Evolutionary conservation across 2,888 invertebrate genomes (phyloP).

Genomic region (Argyresthia albistria): DNA sequence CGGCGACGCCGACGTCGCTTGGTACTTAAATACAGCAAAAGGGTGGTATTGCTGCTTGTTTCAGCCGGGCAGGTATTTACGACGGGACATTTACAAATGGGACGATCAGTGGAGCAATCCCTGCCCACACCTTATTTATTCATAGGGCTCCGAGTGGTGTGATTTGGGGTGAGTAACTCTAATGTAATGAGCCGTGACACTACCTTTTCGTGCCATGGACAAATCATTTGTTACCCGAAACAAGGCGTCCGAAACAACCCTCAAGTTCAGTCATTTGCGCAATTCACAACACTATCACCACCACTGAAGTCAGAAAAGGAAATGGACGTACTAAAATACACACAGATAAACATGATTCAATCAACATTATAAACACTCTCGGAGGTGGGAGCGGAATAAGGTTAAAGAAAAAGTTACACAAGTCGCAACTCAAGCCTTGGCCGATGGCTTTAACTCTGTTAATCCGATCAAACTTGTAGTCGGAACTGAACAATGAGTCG

Average conservation of each 20-base stretch:
- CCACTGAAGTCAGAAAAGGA: too few species aligned
- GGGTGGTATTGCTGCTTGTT: neutral
- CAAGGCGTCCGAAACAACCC: conserved; percentile 13
- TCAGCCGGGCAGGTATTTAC: neutral
- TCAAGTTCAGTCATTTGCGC: neutral
- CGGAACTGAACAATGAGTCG: conserved; percentile 18
- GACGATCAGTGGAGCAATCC: conserved; percentile 12
- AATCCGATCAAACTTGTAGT: conserved; percentile 26
- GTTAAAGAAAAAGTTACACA: neutral
- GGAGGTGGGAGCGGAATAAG: neutral
- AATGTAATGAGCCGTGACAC: conserved; percentile 53
- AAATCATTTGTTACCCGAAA: conserved; percentile 40
- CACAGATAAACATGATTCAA: too few species aligned
- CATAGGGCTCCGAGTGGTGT: conserved; percentile 28
- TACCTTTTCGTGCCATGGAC: conserved; percentile 50
- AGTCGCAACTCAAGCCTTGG: neutral
- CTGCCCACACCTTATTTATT: conserved; percentile 40
- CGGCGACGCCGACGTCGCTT: conserved; percentile 2
- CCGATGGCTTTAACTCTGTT: conserved; percentile 18
- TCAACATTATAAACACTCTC: too few species aligned
- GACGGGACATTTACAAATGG: conserved; percentile 6
- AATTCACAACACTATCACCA: too few species aligned
- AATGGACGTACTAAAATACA: too few species aligned
- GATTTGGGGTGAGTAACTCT: conserved; percentile 50
- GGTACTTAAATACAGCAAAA: neutral